phyloP scores from a whole-genome alignment of 2,888 invertebrate species.

The Yponomeuta plumbellus region DNA sequence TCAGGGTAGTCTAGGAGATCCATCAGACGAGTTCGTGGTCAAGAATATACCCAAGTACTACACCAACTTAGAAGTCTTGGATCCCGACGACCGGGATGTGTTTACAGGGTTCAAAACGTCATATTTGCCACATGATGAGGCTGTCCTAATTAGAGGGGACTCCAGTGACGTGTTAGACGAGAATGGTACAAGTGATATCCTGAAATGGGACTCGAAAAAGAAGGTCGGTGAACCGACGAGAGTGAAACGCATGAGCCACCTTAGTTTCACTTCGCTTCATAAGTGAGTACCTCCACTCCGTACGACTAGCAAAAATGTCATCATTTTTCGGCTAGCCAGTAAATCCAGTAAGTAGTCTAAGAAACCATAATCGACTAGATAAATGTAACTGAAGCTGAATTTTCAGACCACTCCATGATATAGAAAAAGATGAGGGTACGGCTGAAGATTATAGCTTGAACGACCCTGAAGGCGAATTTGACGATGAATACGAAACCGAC shows the following conservation, averaged over 20 bases:
- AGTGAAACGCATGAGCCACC: constrained; percentile 51
- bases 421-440: constrained; percentile 29
- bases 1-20: not conserved
- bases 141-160: constrained; percentile 52
- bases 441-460: constrained; percentile 30
- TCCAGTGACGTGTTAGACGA: constrained; percentile 39
- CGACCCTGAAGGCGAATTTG: constrained; percentile 35
- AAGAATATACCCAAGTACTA: constrained; percentile 44
- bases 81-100: constrained; percentile 76
- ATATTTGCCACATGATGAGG: constrained; percentile 75
- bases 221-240: constrained; percentile 37
- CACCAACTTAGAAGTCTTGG: constrained; percentile 51
- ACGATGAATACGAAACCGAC: constrained; percentile 44
- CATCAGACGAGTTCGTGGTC: constrained; percentile 20
- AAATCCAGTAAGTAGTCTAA: not conserved
- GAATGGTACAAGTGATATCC: constrained; percentile 48
- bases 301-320: too few relatives aligned
- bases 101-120: constrained; percentile 79
- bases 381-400: not conserved
- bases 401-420: constrained; percentile 4
- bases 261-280: not conserved
- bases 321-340: too few relatives aligned
- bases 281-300: not conserved
- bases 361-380: not conserved
- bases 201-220: constrained; percentile 44